Evolutionary conservation across 2,113 vertebrate species (phyloP).

Genomic region (Brachionichthys hirsutus): DNA sequence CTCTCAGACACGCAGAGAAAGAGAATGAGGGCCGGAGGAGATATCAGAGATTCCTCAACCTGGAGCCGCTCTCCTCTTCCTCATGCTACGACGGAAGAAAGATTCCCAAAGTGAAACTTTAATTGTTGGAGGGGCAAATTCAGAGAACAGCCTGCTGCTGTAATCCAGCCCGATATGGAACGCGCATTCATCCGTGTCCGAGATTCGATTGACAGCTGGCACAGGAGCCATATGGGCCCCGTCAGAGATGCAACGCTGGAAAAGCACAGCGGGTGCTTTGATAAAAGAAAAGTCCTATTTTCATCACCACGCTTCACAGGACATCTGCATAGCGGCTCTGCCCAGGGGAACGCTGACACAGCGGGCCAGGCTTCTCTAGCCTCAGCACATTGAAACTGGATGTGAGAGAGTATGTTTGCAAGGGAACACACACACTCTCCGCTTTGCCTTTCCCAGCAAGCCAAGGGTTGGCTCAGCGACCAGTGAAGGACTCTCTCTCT

Average conservation of each 20-base stretch:
- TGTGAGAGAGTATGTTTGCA: constrained; percentile 8
- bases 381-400: constrained; percentile 57
- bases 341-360: constrained; percentile 70
- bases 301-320: constrained; percentile 58
- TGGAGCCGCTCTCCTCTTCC: constrained; percentile 8
- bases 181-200: constrained; percentile 45
- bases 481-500: constrained; percentile 18
- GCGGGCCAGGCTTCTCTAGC: constrained; percentile 60
- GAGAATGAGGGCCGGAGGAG: constrained; percentile 17
- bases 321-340: constrained; percentile 66
- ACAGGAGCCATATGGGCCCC: constrained; percentile 51
- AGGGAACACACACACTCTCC: constrained; percentile 16
- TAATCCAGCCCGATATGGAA: constrained; percentile 43
- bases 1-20: constrained; percentile 19
- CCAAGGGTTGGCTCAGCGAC: constrained; percentile 18
- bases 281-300: constrained; percentile 67
- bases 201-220: constrained; percentile 63
- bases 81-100: constrained; percentile 7
- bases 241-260: constrained; percentile 16
- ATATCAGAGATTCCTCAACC: constrained; percentile 30
- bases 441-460: constrained; percentile 23
- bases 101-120: not conserved
- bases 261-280: constrained; percentile 64
- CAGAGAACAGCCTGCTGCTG: constrained; percentile 30
- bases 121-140: constrained; percentile 33